Evolutionary conservation across 2,797 vertebrate genomes (phyloP), one percentile per base, ranked within the genome.

Genomic region (Protonibea diacanthus): DNA sequence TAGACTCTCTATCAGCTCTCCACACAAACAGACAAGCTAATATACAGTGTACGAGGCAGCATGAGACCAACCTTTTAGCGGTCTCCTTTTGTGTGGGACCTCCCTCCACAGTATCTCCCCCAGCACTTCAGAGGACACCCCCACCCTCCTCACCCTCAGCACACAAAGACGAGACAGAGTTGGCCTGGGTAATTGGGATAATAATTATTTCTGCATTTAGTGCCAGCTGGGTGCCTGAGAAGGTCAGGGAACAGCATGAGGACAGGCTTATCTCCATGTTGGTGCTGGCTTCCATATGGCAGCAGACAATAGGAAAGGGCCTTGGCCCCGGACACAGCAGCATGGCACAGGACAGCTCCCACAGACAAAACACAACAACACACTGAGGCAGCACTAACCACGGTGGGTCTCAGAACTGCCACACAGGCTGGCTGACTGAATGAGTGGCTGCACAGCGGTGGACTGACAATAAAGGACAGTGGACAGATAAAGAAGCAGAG

Each of bases 141-240:
- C 62, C 71, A 49, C 61, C 47, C 49, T 44, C 45, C 65, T 72
- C 59, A 55, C 75, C 68, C 79, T 85, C 33, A 61, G 57, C 80
- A 82, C 79, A 88, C 90, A 92, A 88, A 88, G 81, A 87, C 64
- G 83, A 78, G 80, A 88, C 77, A 47, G 81, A 82, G 89, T 91
- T 88, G 89, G 88, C 86, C 86, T 74, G 86, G 84, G 87, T 95
- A 95, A 95, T 94, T 94, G 92, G 94, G 92, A 91, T 93, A 90
- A 93, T 95, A 92, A 95, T 95, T 94, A 94, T 93, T 86, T 91
- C 89, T 88, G 90, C 88, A 80, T 92, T 93, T 93, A 93, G 89
- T 93, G 94, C 91, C 94, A 95, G 94, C 93, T 95, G 95, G 93
- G 91, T 93, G 91, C 90, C 89, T 87, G 90, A 93, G 91, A 94